Evolutionary conservation across 2,113 vertebrate genomes (phyloP), one percentile per base, ranked within the genome.

Genomic region (Hippoglossus stenolepis): DNA sequence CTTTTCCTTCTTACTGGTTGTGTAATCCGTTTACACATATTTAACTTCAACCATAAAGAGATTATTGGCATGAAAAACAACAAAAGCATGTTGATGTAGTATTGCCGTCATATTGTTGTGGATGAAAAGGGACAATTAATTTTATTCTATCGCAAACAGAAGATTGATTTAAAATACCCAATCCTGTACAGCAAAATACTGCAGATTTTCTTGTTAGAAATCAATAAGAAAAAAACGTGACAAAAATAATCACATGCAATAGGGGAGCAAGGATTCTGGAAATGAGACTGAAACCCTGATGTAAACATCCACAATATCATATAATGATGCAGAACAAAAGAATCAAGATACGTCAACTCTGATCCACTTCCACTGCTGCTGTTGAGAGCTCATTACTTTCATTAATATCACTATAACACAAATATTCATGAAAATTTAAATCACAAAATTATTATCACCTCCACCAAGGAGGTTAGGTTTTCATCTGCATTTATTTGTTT

Each of bases 11-110:
- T 35, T 31, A 9, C 38, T 63, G 69, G 23, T 62, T 56, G 10
- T 49, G 20, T 80, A 82, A 90, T 85, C 78, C 79, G 80, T 81
- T 88, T 79, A 80, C 65, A 75, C 68, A 82, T 70, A 71, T 6
- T 89, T 85, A 81, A 79, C 71, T 70, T 77, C 14, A 65, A 78
- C 54, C 51, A 76, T n/a, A 84, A 87, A 83, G 65, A 83, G 71
- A 86, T 89, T 74, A 80, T 11, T 17, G 51, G 45, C 66, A 79
- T 67, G 56, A 83, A 82, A 83, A 81, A 87, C 75, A 86, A 75
- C 47, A 40, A 85, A 31, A 20, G 51, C 5, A 65, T 51, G 53
- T 51, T 4, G 3, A 8, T 28, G 63, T 38, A 70, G 77, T 49
- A 5, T 53, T 66, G 26, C 26, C 53, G 20, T 73, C 58, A 68